Percentiles rank a stretch among this genome's conserved stretches.
Evolutionary conservation across 2,113 vertebrate genomes (phyloP).

Genomic region (Saccopteryx leptura): DNA sequence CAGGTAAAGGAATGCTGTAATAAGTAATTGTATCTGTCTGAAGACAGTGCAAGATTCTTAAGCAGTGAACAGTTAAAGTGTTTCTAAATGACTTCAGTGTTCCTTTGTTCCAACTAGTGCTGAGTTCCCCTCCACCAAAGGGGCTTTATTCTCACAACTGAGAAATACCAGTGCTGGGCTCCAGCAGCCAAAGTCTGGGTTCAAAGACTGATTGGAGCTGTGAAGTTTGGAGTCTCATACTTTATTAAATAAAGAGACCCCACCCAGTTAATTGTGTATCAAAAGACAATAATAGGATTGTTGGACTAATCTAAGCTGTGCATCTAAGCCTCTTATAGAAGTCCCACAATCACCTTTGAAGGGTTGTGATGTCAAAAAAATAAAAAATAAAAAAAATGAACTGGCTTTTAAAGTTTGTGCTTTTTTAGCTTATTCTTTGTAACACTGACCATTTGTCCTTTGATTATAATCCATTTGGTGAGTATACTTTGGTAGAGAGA

Average conservation of each 20-base stretch:
- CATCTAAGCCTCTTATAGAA: background rate
- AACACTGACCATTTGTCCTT: background rate
- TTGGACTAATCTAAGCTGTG: background rate
- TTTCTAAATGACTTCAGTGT: background rate
- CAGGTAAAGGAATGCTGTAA: background rate
- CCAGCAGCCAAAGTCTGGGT: background rate
- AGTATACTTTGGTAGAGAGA: background rate
- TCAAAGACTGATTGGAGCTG: background rate
- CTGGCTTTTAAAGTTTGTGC: slow-evolving; percentile 19
- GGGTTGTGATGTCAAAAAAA: background rate
- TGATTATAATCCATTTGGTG: background rate
- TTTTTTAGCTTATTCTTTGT: background rate
- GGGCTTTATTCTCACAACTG: background rate
- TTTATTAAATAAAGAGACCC: background rate
- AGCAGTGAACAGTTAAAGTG: background rate
- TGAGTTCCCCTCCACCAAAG: background rate
- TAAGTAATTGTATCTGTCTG: background rate
- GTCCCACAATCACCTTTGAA: background rate
- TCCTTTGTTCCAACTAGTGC: background rate
- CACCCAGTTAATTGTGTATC: background rate
- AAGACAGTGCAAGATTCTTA: background rate
- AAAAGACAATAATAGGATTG: background rate
- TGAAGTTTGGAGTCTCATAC: background rate
- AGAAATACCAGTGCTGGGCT: background rate
- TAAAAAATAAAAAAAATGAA: background rate